phyloP scores from a whole-genome alignment of 2,888 invertebrate species.

The Eupeodes latifasciatus region DNA sequence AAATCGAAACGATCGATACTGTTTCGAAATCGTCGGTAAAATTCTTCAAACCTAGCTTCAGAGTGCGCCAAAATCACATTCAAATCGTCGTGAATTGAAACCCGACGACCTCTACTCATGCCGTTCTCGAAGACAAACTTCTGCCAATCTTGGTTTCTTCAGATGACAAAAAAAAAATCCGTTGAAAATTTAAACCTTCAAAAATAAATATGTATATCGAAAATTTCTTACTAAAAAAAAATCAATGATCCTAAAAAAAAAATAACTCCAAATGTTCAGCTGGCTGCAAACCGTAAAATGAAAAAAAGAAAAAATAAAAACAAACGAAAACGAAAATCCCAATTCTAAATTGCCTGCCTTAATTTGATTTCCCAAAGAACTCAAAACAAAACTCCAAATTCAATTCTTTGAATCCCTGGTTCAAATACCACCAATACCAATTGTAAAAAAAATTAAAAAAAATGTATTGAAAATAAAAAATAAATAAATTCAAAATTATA shows the following conservation, averaged over 20 bases:
- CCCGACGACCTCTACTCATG: not conserved
- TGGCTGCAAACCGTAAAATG: not conserved
- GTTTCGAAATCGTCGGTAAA: not conserved
- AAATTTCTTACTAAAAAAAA: not conserved
- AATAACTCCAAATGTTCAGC: not conserved
- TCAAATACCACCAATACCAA: not conserved
- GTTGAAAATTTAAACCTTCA: not conserved
- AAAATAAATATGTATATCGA: not conserved
- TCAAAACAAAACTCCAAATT: not conserved
- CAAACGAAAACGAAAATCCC: not conserved
- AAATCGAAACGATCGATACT: too few species aligned
- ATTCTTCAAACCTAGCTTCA: not conserved
- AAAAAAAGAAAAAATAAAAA: not conserved
- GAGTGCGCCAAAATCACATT: not conserved
- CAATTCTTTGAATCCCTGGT: not conserved
- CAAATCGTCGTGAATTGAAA: not conserved
- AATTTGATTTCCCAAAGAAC: not conserved
- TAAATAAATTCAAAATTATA: constrained; percentile 2
- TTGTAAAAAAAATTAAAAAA: not conserved
- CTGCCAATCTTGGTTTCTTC: too few species aligned
- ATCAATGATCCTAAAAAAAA: not conserved
- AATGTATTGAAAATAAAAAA: not conserved
- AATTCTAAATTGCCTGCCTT: not conserved
- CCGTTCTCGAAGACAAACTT: not conserved
- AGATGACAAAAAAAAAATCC: not conserved